These are phyloP conservation scores for Steatornis caripensis DNA, from an alignment of 2,113 vertebrate species.

Conservation along the genomic window DNA sequence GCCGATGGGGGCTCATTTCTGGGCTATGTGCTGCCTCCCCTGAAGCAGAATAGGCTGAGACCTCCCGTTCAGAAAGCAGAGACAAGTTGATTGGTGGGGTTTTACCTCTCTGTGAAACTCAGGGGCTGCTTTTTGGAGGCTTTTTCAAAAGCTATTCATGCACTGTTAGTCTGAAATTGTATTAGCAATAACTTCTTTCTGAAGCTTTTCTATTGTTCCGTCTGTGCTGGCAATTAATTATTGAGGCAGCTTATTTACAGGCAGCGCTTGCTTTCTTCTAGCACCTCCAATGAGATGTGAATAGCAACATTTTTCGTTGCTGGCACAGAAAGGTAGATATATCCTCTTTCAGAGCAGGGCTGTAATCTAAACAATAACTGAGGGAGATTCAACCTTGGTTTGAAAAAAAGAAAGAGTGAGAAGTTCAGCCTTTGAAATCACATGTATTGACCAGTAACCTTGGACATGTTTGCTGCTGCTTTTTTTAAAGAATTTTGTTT, in stretches of 20 bases:
- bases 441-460: neutral
- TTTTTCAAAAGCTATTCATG: neutral
- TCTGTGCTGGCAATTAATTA: constrained; percentile 36
- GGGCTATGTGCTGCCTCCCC: neutral
- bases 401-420: neutral
- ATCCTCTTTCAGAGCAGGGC: neutral
- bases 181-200: constrained; percentile 4
- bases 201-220: neutral
- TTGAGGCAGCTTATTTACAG: constrained; percentile 45
- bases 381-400: neutral
- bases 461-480: neutral
- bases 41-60: neutral
- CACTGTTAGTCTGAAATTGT: neutral
- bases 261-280: neutral
- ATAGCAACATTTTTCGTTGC: neutral
- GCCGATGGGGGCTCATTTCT: neutral
- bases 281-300: constrained; percentile 21
- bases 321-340: neutral
- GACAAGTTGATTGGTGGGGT: neutral
- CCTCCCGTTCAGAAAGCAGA: neutral
- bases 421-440: neutral
- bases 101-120: neutral
- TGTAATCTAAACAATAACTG: constrained; percentile 7
- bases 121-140: neutral
- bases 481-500: neutral